A percentile compares a stretch with the other conserved stretches of the same genome.
Conservation (phyloP, 2,797 vertebrate genomes). For the Eulemur coronatus region DNA sequence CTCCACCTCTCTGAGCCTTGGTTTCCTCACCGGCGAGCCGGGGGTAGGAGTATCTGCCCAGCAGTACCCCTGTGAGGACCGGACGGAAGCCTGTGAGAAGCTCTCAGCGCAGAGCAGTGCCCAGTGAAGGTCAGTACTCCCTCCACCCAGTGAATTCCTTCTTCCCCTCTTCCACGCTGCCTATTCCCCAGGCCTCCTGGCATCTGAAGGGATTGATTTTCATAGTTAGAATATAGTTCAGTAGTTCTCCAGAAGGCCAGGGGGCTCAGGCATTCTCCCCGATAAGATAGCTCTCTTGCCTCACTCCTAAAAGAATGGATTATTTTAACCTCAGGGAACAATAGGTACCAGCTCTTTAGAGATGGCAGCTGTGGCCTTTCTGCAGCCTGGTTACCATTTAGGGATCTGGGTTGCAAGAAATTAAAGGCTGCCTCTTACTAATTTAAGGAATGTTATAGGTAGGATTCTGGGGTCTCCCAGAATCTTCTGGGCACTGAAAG, state of each 20-base stretch:
- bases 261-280: background rate
- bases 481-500: background rate
- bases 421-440: background rate
- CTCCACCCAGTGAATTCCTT: background rate
- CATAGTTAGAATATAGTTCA: slow-evolving; percentile 36
- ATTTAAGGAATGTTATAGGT: background rate
- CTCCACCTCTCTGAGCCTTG: background rate
- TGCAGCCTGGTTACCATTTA: background rate
- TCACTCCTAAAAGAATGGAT: slow-evolving; percentile 34
- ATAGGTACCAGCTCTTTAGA: background rate
- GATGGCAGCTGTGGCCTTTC: background rate
- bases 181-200: background rate
- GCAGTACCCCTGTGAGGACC: background rate
- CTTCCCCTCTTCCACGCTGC: background rate
- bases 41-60: background rate
- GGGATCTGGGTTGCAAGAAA: background rate
- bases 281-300: background rate
- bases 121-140: background rate
- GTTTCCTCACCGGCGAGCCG: background rate
- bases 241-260: slow-evolving; percentile 47
- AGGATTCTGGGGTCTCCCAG: background rate
- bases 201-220: slow-evolving; percentile 17
- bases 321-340: background rate
- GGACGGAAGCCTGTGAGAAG: background rate
- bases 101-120: rapidly evolving